Percentiles rank a stretch among this genome's conserved stretches.
Conservation (phyloP, 2,797 vertebrate species). For the Acipenser oxyrinchus region DNA sequence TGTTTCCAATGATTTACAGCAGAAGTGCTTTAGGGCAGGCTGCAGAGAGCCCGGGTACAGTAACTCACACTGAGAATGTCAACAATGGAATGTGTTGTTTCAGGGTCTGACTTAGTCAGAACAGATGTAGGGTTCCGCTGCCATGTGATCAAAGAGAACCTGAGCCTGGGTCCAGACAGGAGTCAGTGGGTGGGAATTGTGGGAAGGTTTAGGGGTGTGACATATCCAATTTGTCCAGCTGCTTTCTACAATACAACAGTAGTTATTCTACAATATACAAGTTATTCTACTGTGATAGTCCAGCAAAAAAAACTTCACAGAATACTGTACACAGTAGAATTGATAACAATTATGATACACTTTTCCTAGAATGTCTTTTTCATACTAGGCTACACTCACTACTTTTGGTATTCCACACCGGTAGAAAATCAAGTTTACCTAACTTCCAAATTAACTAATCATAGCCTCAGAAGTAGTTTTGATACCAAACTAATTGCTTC, state of each 20-base stretch:
- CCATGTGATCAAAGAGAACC: slow-evolving; percentile 38
- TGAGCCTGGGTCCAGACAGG: slow-evolving; percentile 42
- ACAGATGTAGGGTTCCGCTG: slow-evolving; percentile 45
- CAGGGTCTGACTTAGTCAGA: slow-evolving; percentile 34
- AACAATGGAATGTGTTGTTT: slow-evolving; percentile 43
- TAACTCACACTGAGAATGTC: slow-evolving; percentile 24
- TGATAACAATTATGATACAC: no score
- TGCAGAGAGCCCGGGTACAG: slow-evolving; percentile 19
- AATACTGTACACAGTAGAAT: no score
- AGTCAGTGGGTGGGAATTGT: slow-evolving; percentile 44
- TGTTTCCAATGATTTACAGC: slow-evolving; percentile 10
- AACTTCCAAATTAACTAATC: no score
- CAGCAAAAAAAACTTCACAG: no score
- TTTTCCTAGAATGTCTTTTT: no score
- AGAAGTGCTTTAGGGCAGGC: not conserved
- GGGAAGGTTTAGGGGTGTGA: slow-evolving; percentile 40
- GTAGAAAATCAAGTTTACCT: no score
- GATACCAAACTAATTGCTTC: no score
- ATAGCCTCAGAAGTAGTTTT: no score
- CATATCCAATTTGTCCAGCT: slow-evolving; percentile 30
- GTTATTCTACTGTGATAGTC: no score
- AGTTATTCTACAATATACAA: not conserved
- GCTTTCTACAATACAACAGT: slow-evolving; percentile 37
- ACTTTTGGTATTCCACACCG: no score
- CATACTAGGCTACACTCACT: no score